Conservation (phyloP, 2,888 invertebrate species). For the Chloroclystis v-ata region DNA sequence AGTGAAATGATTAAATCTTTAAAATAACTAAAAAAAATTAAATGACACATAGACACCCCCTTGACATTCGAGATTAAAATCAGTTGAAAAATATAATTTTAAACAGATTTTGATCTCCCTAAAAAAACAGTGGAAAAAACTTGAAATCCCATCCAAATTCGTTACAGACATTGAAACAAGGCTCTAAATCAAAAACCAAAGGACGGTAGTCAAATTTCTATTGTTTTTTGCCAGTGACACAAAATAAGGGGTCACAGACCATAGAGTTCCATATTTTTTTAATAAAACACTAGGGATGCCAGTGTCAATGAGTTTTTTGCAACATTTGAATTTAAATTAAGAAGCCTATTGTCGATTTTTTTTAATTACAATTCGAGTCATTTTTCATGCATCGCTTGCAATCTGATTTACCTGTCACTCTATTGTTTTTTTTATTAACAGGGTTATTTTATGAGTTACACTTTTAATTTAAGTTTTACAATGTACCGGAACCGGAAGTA, state of each 20-base stretch:
- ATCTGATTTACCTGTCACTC: constrained; percentile 73
- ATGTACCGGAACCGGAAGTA: neutral
- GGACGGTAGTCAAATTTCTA: constrained; percentile 66
- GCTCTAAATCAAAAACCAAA: constrained; percentile 68
- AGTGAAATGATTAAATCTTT: neutral
- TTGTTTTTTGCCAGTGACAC: constrained; percentile 68
- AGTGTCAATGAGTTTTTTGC: constrained; percentile 46
- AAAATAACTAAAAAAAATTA: no score
- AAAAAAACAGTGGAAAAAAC: constrained; percentile 33
- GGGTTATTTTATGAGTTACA: constrained; percentile 2
- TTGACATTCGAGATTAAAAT: constrained; percentile 11
- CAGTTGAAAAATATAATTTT: constrained; percentile 16
- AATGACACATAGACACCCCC: neutral
- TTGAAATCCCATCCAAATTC: constrained; percentile 51
- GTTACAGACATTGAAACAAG: constrained; percentile 52
- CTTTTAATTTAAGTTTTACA: neutral
- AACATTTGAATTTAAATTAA: constrained; percentile 65
- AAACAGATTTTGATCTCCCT: constrained; percentile 6
- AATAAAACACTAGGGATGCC: constrained; percentile 26
- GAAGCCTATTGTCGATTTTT: constrained; percentile 67
- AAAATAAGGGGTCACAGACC: constrained; percentile 39
- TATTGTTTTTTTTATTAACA: constrained; percentile 36
- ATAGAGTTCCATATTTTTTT: constrained; percentile 14
- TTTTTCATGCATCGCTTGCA: constrained; percentile 76
- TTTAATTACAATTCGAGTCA: constrained; percentile 71